phyloP scores from a whole-genome alignment of 2,888 invertebrate genomes.

The Amaurobius ferox region DNA sequence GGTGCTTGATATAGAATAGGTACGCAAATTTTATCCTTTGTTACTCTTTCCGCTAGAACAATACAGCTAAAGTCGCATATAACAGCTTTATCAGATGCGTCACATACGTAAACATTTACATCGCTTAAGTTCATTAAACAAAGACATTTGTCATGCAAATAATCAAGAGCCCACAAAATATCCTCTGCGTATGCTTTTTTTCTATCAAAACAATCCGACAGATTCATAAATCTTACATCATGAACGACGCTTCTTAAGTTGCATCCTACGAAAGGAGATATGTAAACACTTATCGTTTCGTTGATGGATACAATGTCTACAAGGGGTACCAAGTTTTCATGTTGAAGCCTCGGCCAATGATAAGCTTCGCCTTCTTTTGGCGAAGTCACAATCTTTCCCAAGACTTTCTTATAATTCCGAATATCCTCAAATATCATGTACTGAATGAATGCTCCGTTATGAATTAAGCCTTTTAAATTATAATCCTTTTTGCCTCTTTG shows the following conservation, averaged over 20 bases:
- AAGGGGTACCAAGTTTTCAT: conserved; percentile 46
- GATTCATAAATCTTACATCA: conserved; percentile 19
- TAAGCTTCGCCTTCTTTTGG: conserved; percentile 51
- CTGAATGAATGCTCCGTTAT: not conserved
- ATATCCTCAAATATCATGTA: conserved; percentile 39
- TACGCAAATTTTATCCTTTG: conserved; percentile 4
- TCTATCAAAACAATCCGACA: conserved; percentile 20
- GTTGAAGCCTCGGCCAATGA: conserved; percentile 46
- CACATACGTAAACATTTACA: conserved; percentile 21
- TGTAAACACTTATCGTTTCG: conserved; percentile 40
- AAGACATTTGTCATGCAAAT: conserved; percentile 37
- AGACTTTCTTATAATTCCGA: not conserved
- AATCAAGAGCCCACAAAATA: conserved; percentile 46
- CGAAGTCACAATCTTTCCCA: conserved; percentile 33
- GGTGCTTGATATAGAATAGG: conserved; percentile 28
- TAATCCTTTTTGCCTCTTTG: conserved; percentile 51
- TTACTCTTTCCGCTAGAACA: conserved; percentile 7
- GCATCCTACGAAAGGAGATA: conserved; percentile 6
- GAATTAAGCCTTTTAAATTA: conserved; percentile 22
- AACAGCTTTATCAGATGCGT: conserved; percentile 37
- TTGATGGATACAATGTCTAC: conserved; percentile 33
- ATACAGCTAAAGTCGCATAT: conserved; percentile 38
- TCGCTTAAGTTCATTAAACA: conserved; percentile 53
- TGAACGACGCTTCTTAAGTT: conserved; percentile 25
- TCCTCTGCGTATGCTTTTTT: conserved; percentile 52